Percentiles rank a stretch among this genome's conserved stretches.
phyloP scores from a whole-genome alignment of 2,797 vertebrate genomes.

The Tauraco hartlaubi region DNA sequence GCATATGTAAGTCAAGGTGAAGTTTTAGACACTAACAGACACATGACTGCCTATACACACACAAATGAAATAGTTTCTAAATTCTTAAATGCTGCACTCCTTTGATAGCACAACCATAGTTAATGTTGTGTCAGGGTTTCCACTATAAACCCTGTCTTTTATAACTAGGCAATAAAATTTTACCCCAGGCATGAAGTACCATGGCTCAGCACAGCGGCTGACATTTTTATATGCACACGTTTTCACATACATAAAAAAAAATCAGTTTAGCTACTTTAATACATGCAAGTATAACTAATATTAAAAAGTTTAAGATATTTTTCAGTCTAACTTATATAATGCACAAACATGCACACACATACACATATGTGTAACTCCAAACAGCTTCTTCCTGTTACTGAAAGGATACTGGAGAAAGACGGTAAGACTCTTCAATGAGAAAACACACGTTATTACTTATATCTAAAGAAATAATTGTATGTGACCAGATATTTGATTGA shows the following conservation, averaged over 20 bases:
- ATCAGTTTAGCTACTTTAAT: conserved; percentile 34
- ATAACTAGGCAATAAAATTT: conserved; percentile 70
- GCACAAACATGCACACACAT: neutral
- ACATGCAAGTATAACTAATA: neutral
- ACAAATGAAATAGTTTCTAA: neutral
- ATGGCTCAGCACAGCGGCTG: conserved; percentile 49
- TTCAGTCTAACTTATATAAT: neutral
- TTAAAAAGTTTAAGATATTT: neutral
- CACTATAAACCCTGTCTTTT: conserved; percentile 75
- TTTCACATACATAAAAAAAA: conserved; percentile 51
- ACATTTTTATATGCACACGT: conserved; percentile 61
- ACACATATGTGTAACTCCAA: neutral
- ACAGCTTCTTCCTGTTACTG: neutral
- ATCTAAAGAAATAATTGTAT: conserved; percentile 10
- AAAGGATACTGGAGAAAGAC: neutral
- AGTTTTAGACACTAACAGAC: neutral
- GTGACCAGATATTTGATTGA: neutral
- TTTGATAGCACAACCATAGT: conserved; percentile 44
- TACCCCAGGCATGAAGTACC: conserved; percentile 67
- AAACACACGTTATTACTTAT: neutral
- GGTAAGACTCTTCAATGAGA: neutral
- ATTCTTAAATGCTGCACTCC: conserved; percentile 51
- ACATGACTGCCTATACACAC: neutral
- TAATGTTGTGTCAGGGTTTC: conserved; percentile 72
- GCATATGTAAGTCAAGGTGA: neutral